phyloP scores from a whole-genome alignment of 1,140 invertebrate genomes.

The Trichonephila clavipes region DNA sequence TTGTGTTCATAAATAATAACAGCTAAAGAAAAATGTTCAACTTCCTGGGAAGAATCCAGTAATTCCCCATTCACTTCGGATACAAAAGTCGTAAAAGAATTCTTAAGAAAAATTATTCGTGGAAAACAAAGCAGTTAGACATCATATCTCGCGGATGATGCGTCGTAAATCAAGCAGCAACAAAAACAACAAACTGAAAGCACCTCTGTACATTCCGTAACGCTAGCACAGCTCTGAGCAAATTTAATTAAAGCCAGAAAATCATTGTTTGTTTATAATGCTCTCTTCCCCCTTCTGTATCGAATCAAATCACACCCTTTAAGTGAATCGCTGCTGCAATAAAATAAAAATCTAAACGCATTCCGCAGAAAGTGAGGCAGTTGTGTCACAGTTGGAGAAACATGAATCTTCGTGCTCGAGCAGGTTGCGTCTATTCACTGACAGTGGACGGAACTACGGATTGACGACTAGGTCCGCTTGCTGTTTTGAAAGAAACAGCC shows the following conservation, averaged over 20 bases:
- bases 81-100: conserved; percentile 9
- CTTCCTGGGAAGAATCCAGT: background rate
- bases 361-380: background rate
- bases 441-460: conserved; percentile 18
- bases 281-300: background rate
- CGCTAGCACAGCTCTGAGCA: background rate
- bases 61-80: background rate
- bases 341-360: background rate
- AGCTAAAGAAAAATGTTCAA: background rate
- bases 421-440: background rate
- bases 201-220: conserved; percentile 15
- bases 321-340: background rate
- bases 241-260: conserved; percentile 45
- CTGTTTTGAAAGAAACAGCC: background rate
- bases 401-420: background rate
- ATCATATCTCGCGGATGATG: background rate
- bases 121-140: conserved; percentile 4
- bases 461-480: background rate
- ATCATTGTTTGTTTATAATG: conserved; percentile 41
- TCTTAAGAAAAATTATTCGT: background rate
- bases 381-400: conserved; percentile 31
- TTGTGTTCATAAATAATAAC: background rate
- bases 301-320: background rate
- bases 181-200: background rate
- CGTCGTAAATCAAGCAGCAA: background rate